These are phyloP conservation scores for Triops longicaudatus DNA, from an alignment of 1,140 invertebrate genomes.

Conservation along the genomic window DNA sequence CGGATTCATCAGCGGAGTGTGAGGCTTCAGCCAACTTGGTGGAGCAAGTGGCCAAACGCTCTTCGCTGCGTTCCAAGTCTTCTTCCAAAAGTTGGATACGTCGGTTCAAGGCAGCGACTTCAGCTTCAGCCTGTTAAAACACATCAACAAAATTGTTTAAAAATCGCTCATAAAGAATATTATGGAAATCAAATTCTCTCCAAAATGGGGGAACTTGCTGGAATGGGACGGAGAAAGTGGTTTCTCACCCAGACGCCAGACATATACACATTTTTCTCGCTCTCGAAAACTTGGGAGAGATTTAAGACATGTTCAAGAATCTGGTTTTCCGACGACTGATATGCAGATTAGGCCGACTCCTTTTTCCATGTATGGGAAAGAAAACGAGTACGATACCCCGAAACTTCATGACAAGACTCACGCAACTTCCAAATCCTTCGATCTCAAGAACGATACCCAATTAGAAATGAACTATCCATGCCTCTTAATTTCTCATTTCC, in stretches of 20 bases:
- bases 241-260: background rate
- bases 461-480: background rate
- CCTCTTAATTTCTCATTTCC: too few species aligned
- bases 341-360: slow-evolving; percentile 2
- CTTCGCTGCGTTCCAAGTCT: slow-evolving; percentile 95
- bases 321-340: background rate
- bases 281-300: background rate
- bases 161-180: background rate
- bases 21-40: slow-evolving; percentile 97
- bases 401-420: background rate
- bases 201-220: background rate
- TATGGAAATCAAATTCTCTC: background rate
- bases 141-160: slow-evolving; percentile 28
- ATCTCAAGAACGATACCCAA: background rate
- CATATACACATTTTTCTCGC: background rate
- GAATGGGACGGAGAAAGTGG: background rate
- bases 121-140: slow-evolving; percentile 81
- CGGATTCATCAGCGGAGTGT: slow-evolving; percentile 97
- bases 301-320: background rate
- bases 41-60: slow-evolving; percentile 90
- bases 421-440: background rate
- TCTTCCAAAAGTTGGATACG: slow-evolving; percentile 98
- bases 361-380: background rate
- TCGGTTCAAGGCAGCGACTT: slow-evolving; percentile 94
- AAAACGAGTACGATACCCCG: background rate